Percentiles rank a stretch among this genome's conserved stretches.
Evolutionary conservation across 2,888 invertebrate genomes (phyloP).

Genomic region (Didymodactylos carnosus): DNA sequence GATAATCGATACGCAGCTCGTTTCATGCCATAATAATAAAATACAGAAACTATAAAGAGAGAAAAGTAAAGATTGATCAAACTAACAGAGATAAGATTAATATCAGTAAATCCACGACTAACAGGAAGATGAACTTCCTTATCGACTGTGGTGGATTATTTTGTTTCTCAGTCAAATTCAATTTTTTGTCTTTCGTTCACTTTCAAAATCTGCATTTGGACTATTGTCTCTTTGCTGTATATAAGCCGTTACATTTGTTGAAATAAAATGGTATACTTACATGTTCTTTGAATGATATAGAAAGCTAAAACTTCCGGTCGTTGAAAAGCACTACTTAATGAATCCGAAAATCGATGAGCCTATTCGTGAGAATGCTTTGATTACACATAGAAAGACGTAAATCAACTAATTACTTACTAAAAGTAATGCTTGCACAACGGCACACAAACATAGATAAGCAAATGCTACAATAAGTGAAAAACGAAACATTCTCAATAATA

Average conservation of each 20-base stretch:
- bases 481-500: background rate
- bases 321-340: background rate
- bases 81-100: no score
- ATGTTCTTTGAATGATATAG: background rate
- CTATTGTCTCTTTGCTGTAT: no score
- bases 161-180: no score
- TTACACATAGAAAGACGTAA: background rate
- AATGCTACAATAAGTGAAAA: background rate
- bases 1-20: conserved; percentile 62
- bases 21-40: conserved; percentile 77
- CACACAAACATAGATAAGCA: background rate
- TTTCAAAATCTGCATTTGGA: no score
- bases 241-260: no score
- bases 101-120: no score
- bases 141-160: no score
- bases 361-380: background rate
- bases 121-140: no score
- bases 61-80: background rate
- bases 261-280: background rate
- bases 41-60: conserved; percentile 40
- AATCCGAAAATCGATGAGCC: background rate
- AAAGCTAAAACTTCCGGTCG: background rate
- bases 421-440: background rate
- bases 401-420: background rate
- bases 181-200: no score